Base-by-base conservation (phyloP, 2,797 vertebrate species). In the Tokudaia muenninki region DNA sequence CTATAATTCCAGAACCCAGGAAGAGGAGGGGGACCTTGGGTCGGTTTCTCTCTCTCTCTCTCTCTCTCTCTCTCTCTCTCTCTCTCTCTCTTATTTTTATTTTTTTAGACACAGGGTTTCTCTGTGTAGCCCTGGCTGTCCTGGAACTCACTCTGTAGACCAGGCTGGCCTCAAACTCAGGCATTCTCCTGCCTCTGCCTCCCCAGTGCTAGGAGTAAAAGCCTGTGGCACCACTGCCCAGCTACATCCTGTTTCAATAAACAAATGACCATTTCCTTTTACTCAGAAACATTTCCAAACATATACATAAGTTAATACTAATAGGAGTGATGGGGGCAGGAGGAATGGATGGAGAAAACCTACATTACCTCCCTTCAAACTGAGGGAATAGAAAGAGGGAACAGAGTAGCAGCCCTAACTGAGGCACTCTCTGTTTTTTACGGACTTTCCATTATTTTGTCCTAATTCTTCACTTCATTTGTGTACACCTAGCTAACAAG, bases 241-340 rank as follows among this genome's bases (percentile, higher is more conserved):
- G 61, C 31, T 47, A 50, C 10, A 84, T 47, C 11, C 3, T 22
- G 10, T 65, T 65, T 84, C 41, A 47, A 34, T 50, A 65, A 65
- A 84, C 17, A 34, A 70, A 70, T 16, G 29, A 41, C 72, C 61
- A 75, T 0, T 3, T 37, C 44, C 13, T 91, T 96, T 90, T 90
- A 52, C 17, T 91, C 72, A 94, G 44, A 26, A 94, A 82, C 41
- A 94, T 90, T 94, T 95, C 67, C 34, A 93, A 86, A 87, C 41
- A 50, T 37, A 87, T 47, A 67, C n/a, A 50, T 57, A 3, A 61
- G 80, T 79, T 74, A 70, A 3, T n/a, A 37, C 34, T 70, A 34
- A 67, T 24, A 31, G 44, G 31, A 65, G 41, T 65, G 29, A 84
- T 34, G 26, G 82, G 50, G 6, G 19, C 6, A 21, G 44, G 61